Evolutionary conservation across 2,888 invertebrate genomes (phyloP), one percentile per base, ranked within the genome.

Genomic region (Drosophila mayaguana): DNA sequence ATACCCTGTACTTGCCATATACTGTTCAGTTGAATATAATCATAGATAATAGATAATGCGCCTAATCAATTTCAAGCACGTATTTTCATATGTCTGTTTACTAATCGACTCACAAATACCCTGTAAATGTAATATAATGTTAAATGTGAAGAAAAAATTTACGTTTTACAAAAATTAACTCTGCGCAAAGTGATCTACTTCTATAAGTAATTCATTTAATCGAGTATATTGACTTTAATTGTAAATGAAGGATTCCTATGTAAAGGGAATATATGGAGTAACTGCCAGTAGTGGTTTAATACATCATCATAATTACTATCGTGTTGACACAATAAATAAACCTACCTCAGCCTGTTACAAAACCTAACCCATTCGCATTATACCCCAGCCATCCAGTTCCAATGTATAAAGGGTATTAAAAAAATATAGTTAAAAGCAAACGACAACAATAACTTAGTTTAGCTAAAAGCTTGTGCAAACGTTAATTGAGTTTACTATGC

Each of bases 391-490:
- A 2, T 9, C 4, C 12, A 25, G n/a, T 14, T 4, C 0, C 11
- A 32, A 25, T 34, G 40, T 3, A 12, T 22, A 22, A 1, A 34
- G 38, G n/a, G 28, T 60, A 42, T 38, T 50, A 20, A 18, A 48
- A 38, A 50, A 62, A 68, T 72, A 72, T 62, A 42, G 59, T 16
- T 51, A 57, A 66, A 63, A 57, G 67, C 62, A 55, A 43, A 48
- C n/a, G 34, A 40, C 73, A 55, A 76, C 75, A 72, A 81, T 87
- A 84, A 84, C 80, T 75, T 69, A 81, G 78, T 87, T 84, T 81
- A 73, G 72, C 82, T 84, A 87, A 87, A 87, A 84, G 84, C 87
- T 75, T 78, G 75, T 63, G 60, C 82, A 59, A 75, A 73, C 84
- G 75, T 76, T 82, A 82, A 84, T 84, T 87, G 82, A 87, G 82